Conservation (phyloP, 1,140 invertebrate species). For the Mercenaria mercenaria region DNA sequence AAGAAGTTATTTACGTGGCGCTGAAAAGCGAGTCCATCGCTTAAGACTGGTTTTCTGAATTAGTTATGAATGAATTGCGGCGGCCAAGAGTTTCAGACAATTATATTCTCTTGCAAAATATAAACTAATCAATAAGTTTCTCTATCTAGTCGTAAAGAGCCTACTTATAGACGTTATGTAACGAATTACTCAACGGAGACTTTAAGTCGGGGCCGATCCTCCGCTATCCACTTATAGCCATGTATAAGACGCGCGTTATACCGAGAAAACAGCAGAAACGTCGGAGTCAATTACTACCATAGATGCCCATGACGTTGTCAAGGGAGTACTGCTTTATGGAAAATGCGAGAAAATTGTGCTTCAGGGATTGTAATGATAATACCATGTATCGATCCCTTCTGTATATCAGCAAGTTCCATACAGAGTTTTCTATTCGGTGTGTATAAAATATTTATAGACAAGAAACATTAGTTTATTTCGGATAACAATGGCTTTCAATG, state of each 20-base stretch:
- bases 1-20: no score
- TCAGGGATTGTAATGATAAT: conserved; percentile 4
- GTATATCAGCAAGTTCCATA: not conserved
- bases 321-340: conserved; percentile 21
- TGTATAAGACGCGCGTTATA: conserved; percentile 11
- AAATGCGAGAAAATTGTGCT: conserved; percentile 53
- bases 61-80: not conserved
- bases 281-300: conserved; percentile 30
- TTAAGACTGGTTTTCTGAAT: not conserved
- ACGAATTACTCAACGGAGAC: not conserved
- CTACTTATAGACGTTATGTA: not conserved
- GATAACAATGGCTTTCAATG: conserved; percentile 45
- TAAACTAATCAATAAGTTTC: conserved; percentile 22
- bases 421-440: conserved; percentile 26
- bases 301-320: conserved; percentile 2
- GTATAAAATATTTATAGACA: conserved; percentile 53
- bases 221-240: not conserved
- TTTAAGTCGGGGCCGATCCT: conserved; percentile 9
- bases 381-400: conserved; percentile 19
- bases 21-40: no score
- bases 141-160: not conserved
- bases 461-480: conserved; percentile 33
- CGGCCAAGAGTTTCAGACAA: conserved; percentile 15
- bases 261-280: not conserved
- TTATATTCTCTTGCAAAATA: conserved; percentile 21